Conservation (phyloP, 2,888 invertebrate species). For the Heliconius ethilla region DNA sequence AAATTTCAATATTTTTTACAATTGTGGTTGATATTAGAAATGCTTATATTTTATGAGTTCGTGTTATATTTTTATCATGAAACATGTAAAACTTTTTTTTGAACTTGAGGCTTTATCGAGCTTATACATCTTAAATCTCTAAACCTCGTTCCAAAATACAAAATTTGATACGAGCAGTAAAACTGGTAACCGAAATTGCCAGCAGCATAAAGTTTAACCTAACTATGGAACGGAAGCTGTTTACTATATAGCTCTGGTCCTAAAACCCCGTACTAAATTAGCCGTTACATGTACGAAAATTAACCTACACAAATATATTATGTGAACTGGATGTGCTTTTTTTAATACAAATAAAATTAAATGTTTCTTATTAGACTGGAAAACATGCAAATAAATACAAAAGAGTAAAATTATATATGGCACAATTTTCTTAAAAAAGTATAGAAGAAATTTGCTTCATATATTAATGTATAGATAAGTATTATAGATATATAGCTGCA, state of each 20-base stretch:
- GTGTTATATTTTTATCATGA: too few relatives aligned
- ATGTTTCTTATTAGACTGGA: too few relatives aligned
- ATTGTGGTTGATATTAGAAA: background rate
- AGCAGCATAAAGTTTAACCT: conserved; percentile 41
- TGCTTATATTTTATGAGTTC: too few relatives aligned
- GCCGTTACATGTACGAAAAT: conserved; percentile 34
- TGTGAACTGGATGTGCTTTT: background rate
- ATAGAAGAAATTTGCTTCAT: too few relatives aligned
- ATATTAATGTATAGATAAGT: too few relatives aligned
- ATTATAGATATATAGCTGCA: too few relatives aligned
- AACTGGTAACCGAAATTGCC: conserved; percentile 25
- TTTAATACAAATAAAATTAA: too few relatives aligned
- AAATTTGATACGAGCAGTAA: conserved; percentile 18
- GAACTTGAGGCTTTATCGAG: too few relatives aligned
- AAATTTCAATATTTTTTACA: background rate
- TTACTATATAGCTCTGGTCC: conserved; percentile 43
- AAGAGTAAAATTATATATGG: too few relatives aligned
- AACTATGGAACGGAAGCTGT: conserved; percentile 46
- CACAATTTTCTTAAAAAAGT: too few relatives aligned
- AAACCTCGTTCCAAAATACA: background rate
- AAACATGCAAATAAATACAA: too few relatives aligned
- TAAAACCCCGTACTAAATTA: conserved; percentile 38
- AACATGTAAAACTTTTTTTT: too few relatives aligned
- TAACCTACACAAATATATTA: conserved; percentile 24
- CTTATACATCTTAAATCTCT: background rate